Evolutionary conservation across 2,113 vertebrate species (phyloP).

Genomic region (Corythornis vintsioides): DNA sequence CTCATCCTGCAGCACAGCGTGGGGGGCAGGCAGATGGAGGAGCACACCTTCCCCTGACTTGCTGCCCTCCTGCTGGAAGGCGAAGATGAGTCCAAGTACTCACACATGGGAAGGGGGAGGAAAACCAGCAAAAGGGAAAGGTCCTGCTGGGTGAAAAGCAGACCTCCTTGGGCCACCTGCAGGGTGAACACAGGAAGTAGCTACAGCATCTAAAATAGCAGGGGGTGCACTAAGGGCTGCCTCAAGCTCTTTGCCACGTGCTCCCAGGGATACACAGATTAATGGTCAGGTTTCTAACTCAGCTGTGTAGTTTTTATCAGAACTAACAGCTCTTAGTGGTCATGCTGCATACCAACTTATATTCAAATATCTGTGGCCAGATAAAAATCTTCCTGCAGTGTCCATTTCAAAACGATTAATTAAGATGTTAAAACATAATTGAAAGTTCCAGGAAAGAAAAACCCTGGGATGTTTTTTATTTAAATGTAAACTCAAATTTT

Average conservation of each 20-base stretch:
- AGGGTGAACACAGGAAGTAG: not conserved
- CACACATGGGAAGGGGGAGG: accelerated
- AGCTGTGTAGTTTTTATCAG: not conserved
- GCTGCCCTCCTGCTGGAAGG: not conserved
- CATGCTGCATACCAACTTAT: not conserved
- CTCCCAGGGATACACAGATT: not conserved
- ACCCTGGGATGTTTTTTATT: not conserved
- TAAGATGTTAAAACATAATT: not conserved
- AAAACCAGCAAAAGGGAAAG: not conserved
- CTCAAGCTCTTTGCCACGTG: not conserved
- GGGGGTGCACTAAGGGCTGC: not conserved
- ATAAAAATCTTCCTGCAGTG: not conserved
- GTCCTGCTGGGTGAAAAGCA: not conserved
- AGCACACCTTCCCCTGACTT: not conserved
- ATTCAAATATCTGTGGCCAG: not conserved
- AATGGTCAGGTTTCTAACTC: not conserved
- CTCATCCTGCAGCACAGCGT: not conserved
- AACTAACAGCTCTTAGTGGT: not conserved
- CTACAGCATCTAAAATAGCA: not conserved
- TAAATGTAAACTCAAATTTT: constrained; percentile 27
- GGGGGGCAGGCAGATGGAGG: not conserved
- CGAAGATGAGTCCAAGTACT: not conserved
- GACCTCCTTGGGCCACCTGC: not conserved
- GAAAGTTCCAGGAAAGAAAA: not conserved
- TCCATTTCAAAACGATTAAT: not conserved